phyloP scores from a whole-genome alignment of 2,888 invertebrate genomes.

The Xiphydria camelus region DNA sequence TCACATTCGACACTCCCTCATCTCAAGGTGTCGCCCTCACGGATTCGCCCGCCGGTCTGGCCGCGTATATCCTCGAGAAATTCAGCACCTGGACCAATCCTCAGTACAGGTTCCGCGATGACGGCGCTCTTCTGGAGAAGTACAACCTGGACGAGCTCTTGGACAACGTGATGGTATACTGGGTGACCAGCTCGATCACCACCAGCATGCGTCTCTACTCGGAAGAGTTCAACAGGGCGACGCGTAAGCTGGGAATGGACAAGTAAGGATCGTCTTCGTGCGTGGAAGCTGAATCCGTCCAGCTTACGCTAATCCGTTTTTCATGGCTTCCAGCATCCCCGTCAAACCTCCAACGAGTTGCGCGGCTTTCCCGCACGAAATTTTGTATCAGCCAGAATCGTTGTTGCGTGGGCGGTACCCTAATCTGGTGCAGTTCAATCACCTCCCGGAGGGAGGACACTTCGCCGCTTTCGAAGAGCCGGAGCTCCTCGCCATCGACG shows the following conservation, averaged over 20 bases:
- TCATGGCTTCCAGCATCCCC: slow-evolving; percentile 67
- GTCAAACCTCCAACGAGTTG: slow-evolving; percentile 74
- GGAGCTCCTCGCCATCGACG: slow-evolving; percentile 69
- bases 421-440: slow-evolving; percentile 71
- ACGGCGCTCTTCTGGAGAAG: slow-evolving; percentile 70
- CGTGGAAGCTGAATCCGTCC: too few relatives aligned
- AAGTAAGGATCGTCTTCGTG: slow-evolving; percentile 55
- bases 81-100: slow-evolving; percentile 76
- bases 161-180: slow-evolving; percentile 83
- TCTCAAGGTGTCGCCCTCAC: slow-evolving; percentile 72
- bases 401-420: slow-evolving; percentile 65
- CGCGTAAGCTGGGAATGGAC: slow-evolving; percentile 45
- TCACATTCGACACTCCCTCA: slow-evolving; percentile 35
- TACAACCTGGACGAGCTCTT: slow-evolving; percentile 73
- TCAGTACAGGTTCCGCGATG: slow-evolving; percentile 58
- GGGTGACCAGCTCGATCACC: slow-evolving; percentile 73
- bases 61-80: slow-evolving; percentile 89
- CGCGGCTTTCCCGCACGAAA: slow-evolving; percentile 73
- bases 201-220: slow-evolving; percentile 76
- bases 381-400: slow-evolving; percentile 64
- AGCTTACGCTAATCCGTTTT: slow-evolving; percentile 3
- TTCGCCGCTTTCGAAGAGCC: slow-evolving; percentile 85
- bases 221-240: slow-evolving; percentile 61
- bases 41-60: slow-evolving; percentile 83
- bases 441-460: slow-evolving; percentile 76